A percentile compares a stretch with the other conserved stretches of the same genome.
These are phyloP conservation scores for Acanthoscelides obtectus DNA, from an alignment of 2,888 invertebrate genomes.

Conservation along the genomic window DNA sequence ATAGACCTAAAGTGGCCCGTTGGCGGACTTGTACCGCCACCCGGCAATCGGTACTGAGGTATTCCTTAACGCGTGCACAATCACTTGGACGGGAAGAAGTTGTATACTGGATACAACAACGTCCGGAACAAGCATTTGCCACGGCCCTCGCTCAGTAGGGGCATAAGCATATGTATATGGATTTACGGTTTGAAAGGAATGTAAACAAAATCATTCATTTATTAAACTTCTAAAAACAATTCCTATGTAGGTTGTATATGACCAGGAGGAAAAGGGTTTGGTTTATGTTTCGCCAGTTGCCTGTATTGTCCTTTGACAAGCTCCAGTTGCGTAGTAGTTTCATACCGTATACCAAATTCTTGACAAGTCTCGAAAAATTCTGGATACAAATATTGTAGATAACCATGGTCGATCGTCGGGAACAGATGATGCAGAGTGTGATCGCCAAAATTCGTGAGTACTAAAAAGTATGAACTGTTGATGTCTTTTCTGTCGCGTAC, in stretches of 20 bases:
- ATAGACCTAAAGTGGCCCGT: no score
- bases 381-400: constrained; percentile 62
- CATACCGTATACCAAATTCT: constrained; percentile 56
- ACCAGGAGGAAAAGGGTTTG: constrained; percentile 40
- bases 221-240: no score
- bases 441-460: constrained; percentile 70
- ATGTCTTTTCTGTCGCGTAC: constrained; percentile 67
- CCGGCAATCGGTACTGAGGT: no score
- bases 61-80: no score
- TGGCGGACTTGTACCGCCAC: no score
- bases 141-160: no score
- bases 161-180: no score
- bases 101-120: no score
- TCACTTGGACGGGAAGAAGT: no score
- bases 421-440: constrained; percentile 78
- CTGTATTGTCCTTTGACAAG: constrained; percentile 63
- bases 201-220: no score
- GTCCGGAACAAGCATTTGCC: no score
- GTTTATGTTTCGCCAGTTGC: constrained; percentile 52
- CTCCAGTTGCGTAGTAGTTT: constrained; percentile 52
- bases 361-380: constrained; percentile 58
- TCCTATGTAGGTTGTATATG: not conserved
- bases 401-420: constrained; percentile 74
- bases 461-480: constrained; percentile 61
- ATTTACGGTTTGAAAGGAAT: no score